Conservation (phyloP, 2,888 invertebrate species). For the Acrobasis repandana region DNA sequence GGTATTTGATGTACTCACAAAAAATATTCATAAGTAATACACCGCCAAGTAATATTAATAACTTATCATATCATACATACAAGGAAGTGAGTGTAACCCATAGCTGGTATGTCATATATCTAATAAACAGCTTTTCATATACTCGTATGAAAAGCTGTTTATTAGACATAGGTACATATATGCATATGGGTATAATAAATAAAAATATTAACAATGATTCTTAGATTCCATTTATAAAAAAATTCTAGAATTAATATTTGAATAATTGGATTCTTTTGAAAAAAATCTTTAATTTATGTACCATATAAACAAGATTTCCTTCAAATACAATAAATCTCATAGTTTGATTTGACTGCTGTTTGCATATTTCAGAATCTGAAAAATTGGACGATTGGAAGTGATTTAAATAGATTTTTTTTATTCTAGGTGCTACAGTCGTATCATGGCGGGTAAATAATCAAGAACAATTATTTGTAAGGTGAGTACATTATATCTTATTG, state of each 20-base stretch:
- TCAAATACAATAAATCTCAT: too few species aligned
- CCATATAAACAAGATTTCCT: too few species aligned
- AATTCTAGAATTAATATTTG: too few species aligned
- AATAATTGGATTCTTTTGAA: too few species aligned
- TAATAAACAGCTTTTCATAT: too few species aligned
- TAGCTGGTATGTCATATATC: too few species aligned
- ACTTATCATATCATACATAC: constrained; percentile 33
- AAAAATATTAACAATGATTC: too few species aligned
- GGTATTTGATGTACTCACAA: constrained; percentile 80
- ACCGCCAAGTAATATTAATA: constrained; percentile 37
- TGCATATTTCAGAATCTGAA: neutral
- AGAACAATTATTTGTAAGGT: constrained; percentile 98
- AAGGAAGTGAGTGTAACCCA: constrained; percentile 26
- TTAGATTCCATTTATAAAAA: too few species aligned
- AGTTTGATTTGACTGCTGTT: neutral
- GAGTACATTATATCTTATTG: constrained; percentile 52
- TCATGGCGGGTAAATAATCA: constrained; percentile 98
- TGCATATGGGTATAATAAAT: too few species aligned
- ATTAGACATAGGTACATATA: neutral
- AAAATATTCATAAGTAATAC: constrained; percentile 71
- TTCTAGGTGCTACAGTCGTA: constrained; percentile 96
- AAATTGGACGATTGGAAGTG: too few species aligned
- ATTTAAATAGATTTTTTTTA: constrained; percentile 31
- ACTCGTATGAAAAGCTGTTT: neutral
- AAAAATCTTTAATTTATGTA: too few species aligned